These are phyloP conservation scores for Carcina quercana DNA, from an alignment of 2,888 invertebrate species.

Conservation along the genomic window DNA sequence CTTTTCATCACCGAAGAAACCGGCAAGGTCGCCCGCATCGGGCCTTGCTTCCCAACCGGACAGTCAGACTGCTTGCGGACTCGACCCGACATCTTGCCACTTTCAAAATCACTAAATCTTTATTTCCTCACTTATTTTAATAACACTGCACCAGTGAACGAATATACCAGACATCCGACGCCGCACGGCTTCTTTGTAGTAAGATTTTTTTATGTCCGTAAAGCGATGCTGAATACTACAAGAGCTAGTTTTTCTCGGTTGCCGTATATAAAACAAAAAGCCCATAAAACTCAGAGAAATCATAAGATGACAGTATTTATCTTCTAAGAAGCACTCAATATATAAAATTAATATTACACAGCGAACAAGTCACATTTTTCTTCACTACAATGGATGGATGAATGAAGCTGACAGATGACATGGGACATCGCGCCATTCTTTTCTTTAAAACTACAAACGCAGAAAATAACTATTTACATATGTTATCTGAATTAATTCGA, in stretches of 20 bases:
- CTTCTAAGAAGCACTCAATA: conserved; percentile 47
- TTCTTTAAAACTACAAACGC: conserved; percentile 17
- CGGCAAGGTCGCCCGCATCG: conserved; percentile 85
- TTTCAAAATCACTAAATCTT: conserved; percentile 25
- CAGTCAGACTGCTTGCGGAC: conserved; percentile 81
- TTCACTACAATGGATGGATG: conserved; percentile 68
- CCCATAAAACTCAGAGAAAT: conserved; percentile 32
- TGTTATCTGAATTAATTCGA: conserved; percentile 18
- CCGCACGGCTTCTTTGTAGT: conserved; percentile 62
- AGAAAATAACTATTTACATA: conserved; percentile 19
- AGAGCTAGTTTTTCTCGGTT: conserved; percentile 24
- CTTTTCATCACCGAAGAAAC: conserved; percentile 82
- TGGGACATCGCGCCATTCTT: conserved; percentile 67
- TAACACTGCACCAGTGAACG: conserved; percentile 37
- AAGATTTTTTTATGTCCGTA: conserved; percentile 41
- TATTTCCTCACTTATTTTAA: conserved; percentile 29
- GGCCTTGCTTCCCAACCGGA: conserved; percentile 75
- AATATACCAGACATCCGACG: conserved; percentile 47
- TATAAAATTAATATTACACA: conserved; percentile 55
- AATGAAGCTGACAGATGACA: conserved; percentile 63
- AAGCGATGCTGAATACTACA: conserved; percentile 27
- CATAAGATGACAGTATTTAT: conserved; percentile 38
- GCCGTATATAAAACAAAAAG: conserved; percentile 29
- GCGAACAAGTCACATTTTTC: conserved; percentile 68
- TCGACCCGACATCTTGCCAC: conserved; percentile 71